Base-by-base conservation (phyloP, 2,113 vertebrate genomes). In the Mastomys coucha region DNA sequence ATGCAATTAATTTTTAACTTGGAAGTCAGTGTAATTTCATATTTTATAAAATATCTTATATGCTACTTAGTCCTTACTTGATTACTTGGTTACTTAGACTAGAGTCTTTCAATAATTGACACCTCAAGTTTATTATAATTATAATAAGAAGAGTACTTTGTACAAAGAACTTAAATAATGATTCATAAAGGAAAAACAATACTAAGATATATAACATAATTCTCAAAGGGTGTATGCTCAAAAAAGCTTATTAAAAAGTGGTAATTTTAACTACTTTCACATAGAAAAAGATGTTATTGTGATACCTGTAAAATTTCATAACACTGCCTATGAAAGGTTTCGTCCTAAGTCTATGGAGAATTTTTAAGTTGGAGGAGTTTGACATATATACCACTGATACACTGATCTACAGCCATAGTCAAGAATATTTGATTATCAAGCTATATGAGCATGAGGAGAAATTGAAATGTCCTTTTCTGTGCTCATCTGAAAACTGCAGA, bases 321-420 rank as follows among this genome's bases (percentile, higher is more conserved):
- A 70, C 19, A 76, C 67, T 92, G 60, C 4, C 19, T 42, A 14
- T 72, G 16, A 89, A 94, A 63, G 31, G 45, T 2, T 77, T 89
- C 86, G 89, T 93, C n/a, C 45, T 93, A 93, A 67, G 39, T 80
- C 93, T 31, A 49, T 19, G 31, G 7, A 69, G 73, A 72, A 33
- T 87, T 63, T n/a, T n/a, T 33, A 76, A 51, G 51, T 16, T 33
- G 24, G 45, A 53, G 36, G 22, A 67, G 42, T 95, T 92, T 76
- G 51, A 91, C 20, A 81, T 24, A 63, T 2, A 70, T 85, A 56
- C 13, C 36, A 75, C 12, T 60, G 24, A 94, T 36, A 56, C 13
- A 69, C 65, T 65, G 11, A 85, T 81, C 9, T 39, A 36, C 42
- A 76, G 28, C 85, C 8, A 88, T 28, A 8, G n/a, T 39, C 26